A percentile compares a stretch with the other conserved stretches of the same genome.
phyloP scores from a whole-genome alignment of 1,140 invertebrate genomes.

The Episyrphus balteatus region DNA sequence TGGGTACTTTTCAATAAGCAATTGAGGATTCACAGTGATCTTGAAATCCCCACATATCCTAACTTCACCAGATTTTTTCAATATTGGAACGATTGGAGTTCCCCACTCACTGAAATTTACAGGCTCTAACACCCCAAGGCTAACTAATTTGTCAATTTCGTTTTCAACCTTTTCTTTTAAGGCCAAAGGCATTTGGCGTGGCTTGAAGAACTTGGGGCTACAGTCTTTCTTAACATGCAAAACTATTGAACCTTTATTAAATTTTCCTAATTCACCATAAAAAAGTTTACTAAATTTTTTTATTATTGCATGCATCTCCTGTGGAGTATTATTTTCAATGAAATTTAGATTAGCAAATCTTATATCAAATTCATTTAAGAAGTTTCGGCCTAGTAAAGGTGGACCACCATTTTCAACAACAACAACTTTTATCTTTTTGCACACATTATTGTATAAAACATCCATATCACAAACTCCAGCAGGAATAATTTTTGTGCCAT shows the following conservation, averaged over 20 bases:
- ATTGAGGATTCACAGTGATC: conserved; percentile 3
- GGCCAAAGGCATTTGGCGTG: conserved; percentile 1
- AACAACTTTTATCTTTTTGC: conserved; percentile 5
- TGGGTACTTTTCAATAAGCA: conserved; percentile 14
- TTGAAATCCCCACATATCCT: too few relatives aligned
- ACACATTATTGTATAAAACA: not conserved
- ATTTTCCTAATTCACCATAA: conserved; percentile 3
- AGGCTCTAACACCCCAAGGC: conserved; percentile 15
- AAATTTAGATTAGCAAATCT: not conserved
- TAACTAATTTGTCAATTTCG: too few relatives aligned
- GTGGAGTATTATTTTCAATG: not conserved
- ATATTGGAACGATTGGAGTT: conserved; percentile 38
- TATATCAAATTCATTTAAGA: conserved; percentile 1
- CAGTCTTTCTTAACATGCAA: not conserved
- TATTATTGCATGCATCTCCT: not conserved
- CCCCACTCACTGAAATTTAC: conserved; percentile 29
- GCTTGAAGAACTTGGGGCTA: conserved; percentile 1
- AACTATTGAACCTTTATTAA: conserved; percentile 1
- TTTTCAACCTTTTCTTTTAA: too few relatives aligned
- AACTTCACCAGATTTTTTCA: conserved; percentile 35
- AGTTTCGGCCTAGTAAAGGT: conserved; percentile 14
- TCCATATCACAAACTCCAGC: not conserved
- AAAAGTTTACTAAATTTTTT: conserved; percentile 1
- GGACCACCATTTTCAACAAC: conserved; percentile 17
- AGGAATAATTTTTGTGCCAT: not conserved